Base-by-base conservation (phyloP, 2,113 vertebrate species). In the Anguilla japonica region DNA sequence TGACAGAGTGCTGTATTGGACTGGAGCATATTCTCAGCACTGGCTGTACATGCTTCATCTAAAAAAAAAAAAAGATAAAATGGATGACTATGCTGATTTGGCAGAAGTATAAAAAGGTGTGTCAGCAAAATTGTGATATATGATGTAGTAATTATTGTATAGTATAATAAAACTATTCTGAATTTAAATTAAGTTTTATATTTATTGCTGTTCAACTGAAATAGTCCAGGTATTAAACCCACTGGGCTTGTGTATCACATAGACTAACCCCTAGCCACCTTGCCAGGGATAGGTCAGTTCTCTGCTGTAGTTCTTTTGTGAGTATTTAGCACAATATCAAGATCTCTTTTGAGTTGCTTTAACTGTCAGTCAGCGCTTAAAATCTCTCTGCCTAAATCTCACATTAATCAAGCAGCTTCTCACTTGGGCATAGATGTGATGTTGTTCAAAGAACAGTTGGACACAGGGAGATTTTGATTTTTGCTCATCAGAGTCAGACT, bases 401-500 rank as follows among this genome's bases (percentile, higher is more conserved):
- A 39, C 41, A 63, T 41, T 53, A 46, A 15, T 53, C 29, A 43
- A 22, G 14, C 53, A 29, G 53, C 39, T 56, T 43, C 53, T 63
- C 56, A 56, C 56, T 81, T 79, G 56, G 39, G n/a, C 60, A 81
- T n/a, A 63, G 39, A 86, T 50, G 46, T 50, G 41, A 82, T 20
- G 34, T 53, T 60, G 16, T 22, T 57, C 41, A 60, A 60, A 41
- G 79, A 81, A 29, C 40, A 34, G 53, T 57, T 16, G 79, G 57
- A 20, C 6, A 22, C 84, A 14, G 34, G 11, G 50, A 40, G 75
- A 57, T 14, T 79, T 60, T 56, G 71, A 85, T 41, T n/a, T n/a
- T n/a, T 79, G 71, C 43, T 85, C 26, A 75, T 85, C 84, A 53
- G 79, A 40, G n/a, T 41, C 79, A 60, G 84, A 60, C 84, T 53